phyloP scores from a whole-genome alignment of 2,113 vertebrate species.

The Anhinga anhinga region DNA sequence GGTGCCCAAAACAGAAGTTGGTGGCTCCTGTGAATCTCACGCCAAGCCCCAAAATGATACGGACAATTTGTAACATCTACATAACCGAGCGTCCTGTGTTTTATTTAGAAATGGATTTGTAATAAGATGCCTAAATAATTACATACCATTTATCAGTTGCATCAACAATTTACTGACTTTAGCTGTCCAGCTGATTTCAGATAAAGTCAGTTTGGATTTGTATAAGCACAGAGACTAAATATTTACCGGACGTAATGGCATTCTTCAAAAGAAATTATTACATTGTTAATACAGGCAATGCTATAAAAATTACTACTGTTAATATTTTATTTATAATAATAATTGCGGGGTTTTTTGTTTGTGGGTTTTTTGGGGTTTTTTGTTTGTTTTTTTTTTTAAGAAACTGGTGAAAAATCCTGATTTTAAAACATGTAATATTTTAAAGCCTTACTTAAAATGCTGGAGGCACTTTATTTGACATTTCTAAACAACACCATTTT shows the following conservation, averaged over 20 bases:
- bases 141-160: neutral
- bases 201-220: neutral
- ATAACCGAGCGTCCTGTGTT: neutral
- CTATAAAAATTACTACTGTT: neutral
- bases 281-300: neutral
- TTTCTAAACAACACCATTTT: neutral
- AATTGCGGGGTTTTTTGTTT: neutral
- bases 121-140: neutral
- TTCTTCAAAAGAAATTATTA: neutral
- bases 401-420: neutral
- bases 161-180: neutral
- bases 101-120: neutral
- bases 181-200: neutral
- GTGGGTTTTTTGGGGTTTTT: neutral
- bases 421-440: neutral
- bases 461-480: neutral
- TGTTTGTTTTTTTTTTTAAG: neutral
- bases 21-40: neutral
- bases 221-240: neutral
- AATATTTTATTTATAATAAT: conserved; percentile 1
- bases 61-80: neutral
- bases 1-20: neutral
- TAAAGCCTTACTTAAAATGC: neutral
- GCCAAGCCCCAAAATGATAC: neutral
- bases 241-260: neutral